These are phyloP conservation scores for Camelus bactrianus DNA, from an alignment of 2,113 vertebrate species.

Conservation along the genomic window DNA sequence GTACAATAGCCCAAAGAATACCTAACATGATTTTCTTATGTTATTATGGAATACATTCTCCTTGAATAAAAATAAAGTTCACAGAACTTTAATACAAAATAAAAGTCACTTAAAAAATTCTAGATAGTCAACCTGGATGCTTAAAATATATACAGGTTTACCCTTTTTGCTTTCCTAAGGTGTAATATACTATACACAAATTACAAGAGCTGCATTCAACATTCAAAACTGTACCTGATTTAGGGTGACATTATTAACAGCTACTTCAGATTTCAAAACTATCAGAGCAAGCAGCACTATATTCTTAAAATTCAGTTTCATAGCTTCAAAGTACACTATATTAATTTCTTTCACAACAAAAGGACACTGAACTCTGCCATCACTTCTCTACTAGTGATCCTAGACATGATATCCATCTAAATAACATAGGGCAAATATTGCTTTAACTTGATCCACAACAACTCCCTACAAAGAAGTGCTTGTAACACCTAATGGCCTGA, in stretches of 20 bases:
- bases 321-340: neutral
- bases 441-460: constrained; percentile 32
- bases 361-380: neutral
- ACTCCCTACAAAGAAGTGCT: neutral
- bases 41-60: neutral
- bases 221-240: neutral
- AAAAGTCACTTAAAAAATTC: neutral
- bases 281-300: neutral
- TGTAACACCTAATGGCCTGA: neutral
- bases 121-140: neutral
- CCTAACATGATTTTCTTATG: neutral
- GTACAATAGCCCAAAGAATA: neutral
- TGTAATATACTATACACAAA: neutral
- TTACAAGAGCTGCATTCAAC: neutral
- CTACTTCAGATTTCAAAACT: constrained; percentile 55
- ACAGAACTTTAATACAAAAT: neutral
- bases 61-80: constrained; percentile 12
- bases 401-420: constrained; percentile 37
- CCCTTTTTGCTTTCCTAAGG: neutral
- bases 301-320: constrained; percentile 5
- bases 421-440: constrained; percentile 14
- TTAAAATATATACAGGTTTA: neutral
- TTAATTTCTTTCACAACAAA: constrained; percentile 15
- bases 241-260: neutral
- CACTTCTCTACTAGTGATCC: neutral